Evolutionary conservation across 1,140 invertebrate genomes (phyloP).

Genomic region (Helicorthomorpha holstii): DNA sequence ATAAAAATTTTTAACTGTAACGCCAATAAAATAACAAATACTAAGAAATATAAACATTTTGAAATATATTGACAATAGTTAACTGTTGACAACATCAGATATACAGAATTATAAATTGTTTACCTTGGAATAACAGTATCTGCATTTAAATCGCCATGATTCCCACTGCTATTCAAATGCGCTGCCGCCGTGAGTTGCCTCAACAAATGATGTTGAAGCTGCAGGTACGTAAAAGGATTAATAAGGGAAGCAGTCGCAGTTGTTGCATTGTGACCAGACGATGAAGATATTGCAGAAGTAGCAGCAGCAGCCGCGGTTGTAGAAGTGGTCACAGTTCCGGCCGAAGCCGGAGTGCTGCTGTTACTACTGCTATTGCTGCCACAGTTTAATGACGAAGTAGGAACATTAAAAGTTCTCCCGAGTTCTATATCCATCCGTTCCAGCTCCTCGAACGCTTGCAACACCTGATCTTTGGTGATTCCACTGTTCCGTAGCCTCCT

Average conservation of each 20-base stretch:
- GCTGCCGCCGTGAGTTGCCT: constrained; percentile 6
- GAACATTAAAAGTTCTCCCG: constrained; percentile 10
- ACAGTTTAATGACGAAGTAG: not conserved
- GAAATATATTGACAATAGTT: too few relatives aligned
- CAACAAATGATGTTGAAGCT: constrained; percentile 9
- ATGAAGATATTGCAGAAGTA: too few relatives aligned
- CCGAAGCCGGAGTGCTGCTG: not conserved
- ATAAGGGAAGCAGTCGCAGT: not conserved
- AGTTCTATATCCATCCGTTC: constrained; percentile 22
- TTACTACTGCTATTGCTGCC: not conserved
- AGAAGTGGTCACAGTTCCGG: constrained; percentile 3
- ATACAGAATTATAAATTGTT: too few relatives aligned
- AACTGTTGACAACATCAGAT: too few relatives aligned
- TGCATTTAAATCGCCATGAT: not conserved
- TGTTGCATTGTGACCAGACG: too few relatives aligned
- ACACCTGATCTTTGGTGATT: constrained; percentile 25
- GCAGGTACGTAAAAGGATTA: constrained; percentile 5
- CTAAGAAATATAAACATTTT: not conserved
- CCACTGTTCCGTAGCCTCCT: constrained; percentile 25
- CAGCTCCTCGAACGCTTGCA: constrained; percentile 25
- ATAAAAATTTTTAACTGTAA: not conserved
- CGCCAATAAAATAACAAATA: not conserved
- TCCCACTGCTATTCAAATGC: not conserved
- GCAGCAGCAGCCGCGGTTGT: not conserved
- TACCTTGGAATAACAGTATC: not conserved